Conservation (phyloP, 2,888 invertebrate species). For the Esperia sulphurella region DNA sequence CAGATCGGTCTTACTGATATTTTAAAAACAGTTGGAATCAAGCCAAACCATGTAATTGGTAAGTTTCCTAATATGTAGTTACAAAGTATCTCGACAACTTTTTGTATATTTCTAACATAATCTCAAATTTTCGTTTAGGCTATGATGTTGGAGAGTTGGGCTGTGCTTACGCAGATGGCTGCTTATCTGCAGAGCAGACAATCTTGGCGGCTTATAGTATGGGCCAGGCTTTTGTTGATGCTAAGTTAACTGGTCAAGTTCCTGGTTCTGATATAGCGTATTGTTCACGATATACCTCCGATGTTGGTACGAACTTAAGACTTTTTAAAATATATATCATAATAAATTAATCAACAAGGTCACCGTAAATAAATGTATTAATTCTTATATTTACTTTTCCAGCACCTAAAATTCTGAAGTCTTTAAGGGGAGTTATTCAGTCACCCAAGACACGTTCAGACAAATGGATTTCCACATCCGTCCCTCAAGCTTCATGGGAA, state of each 20-base stretch:
- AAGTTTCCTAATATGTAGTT: slow-evolving; percentile 3
- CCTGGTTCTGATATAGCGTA: too few relatives aligned
- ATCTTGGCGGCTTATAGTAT: slow-evolving; percentile 61
- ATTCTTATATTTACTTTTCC: neutral
- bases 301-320: too few relatives aligned
- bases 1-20: slow-evolving; percentile 20
- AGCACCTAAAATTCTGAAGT: neutral
- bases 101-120: too few relatives aligned
- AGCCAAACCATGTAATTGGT: slow-evolving; percentile 24
- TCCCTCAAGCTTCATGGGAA: too few relatives aligned
- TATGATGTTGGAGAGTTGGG: slow-evolving; percentile 87
- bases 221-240: neutral
- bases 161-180: too few relatives aligned
- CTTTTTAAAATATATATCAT: too few relatives aligned
- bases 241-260: too few relatives aligned
- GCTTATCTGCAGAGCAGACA: slow-evolving; percentile 90
- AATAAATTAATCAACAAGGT: too few relatives aligned
- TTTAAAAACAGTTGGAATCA: slow-evolving; percentile 18
- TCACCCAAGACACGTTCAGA: neutral
- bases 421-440: neutral
- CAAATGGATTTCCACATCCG: neutral
- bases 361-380: too few relatives aligned
- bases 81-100: too few relatives aligned
- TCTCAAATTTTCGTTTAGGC: too few relatives aligned
- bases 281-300: too few relatives aligned